Conservation (phyloP, 2,888 invertebrate species). For the Epinotia nisella region DNA sequence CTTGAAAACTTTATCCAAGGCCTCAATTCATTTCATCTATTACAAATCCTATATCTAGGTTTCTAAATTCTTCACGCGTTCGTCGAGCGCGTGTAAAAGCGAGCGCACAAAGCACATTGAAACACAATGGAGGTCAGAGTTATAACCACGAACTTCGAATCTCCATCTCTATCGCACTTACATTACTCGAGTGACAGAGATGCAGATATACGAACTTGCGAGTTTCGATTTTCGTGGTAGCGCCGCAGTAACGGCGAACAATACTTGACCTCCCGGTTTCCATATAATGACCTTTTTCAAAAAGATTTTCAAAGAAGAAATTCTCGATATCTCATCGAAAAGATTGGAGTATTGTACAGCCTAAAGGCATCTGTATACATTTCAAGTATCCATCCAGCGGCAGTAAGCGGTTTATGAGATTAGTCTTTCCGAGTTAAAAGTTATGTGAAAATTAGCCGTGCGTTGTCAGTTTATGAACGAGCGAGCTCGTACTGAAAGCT, state of each 20-base stretch:
- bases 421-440: slow-evolving; percentile 1
- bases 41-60: not conserved
- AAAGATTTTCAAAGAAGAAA: not conserved
- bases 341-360: not conserved
- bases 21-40: not conserved
- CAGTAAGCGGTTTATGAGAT: not conserved
- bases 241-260: not conserved
- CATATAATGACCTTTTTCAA: not conserved
- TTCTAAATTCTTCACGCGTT: not conserved
- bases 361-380: not conserved
- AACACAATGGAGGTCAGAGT: not conserved
- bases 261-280: not conserved
- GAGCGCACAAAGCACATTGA: no score
- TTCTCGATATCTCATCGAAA: not conserved
- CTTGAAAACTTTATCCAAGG: not conserved
- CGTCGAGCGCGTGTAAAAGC: not conserved
- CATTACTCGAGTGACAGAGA: no score
- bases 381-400: not conserved
- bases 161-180: no score
- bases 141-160: no score
- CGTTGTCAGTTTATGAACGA: slow-evolving; percentile 8
- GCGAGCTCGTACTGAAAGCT: slow-evolving; percentile 9
- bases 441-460: not conserved
- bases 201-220: no score
- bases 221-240: no score